phyloP scores from a whole-genome alignment of 1,140 invertebrate species.

The Drosophila punjabiensis region DNA sequence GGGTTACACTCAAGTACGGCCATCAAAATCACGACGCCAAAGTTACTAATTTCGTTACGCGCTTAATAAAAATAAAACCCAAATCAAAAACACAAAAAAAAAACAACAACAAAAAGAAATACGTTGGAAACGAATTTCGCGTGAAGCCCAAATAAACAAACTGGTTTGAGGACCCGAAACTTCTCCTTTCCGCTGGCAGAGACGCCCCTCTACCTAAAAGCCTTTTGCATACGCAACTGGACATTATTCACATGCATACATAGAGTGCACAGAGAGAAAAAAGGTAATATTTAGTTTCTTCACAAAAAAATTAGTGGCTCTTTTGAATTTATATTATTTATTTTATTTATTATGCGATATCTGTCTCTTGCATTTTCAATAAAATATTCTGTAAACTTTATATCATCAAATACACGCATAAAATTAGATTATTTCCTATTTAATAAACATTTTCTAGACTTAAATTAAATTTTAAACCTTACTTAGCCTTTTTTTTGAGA shows the following conservation, averaged over 20 bases:
- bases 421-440: no score
- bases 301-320: no score
- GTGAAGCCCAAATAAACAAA: constrained; percentile 70
- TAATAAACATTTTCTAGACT: no score
- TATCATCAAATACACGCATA: no score
- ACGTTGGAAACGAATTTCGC: constrained; percentile 34
- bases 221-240: constrained; percentile 55
- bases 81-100: constrained; percentile 13
- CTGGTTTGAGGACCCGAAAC: constrained; percentile 35
- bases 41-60: constrained; percentile 77
- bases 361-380: no score
- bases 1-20: constrained; percentile 37
- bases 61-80: constrained; percentile 70
- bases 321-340: no score
- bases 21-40: constrained; percentile 64
- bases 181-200: neutral
- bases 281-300: neutral
- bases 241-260: constrained; percentile 81
- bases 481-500: neutral
- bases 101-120: constrained; percentile 1
- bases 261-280: constrained; percentile 41
- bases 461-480: neutral
- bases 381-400: no score
- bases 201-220: neutral
- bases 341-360: no score